Conservation (phyloP, 2,113 vertebrate species). For the Gyps fulvus region DNA sequence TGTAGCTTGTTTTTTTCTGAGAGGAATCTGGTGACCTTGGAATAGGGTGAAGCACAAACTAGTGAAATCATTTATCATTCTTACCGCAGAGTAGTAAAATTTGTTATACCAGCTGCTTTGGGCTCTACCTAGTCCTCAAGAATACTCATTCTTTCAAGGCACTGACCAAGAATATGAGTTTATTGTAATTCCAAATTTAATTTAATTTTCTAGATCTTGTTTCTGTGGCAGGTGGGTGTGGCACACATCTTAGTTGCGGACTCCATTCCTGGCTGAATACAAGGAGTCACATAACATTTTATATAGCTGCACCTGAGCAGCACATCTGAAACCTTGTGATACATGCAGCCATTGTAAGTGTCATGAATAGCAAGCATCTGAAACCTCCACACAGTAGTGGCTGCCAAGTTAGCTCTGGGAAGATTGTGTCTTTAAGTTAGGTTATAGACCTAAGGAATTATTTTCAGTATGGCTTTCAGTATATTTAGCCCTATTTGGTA, state of each 20-base stretch:
- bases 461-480: not conserved
- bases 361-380: not conserved
- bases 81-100: not conserved
- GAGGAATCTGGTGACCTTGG: not conserved
- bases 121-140: not conserved
- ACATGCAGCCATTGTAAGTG: not conserved
- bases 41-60: not conserved
- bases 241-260: not conserved
- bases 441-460: not conserved
- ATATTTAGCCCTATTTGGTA: not conserved
- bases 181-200: not conserved
- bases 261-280: not conserved
- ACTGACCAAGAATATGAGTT: not conserved
- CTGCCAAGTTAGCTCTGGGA: not conserved
- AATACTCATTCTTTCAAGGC: not conserved
- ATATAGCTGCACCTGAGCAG: not conserved
- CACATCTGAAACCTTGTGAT: not conserved
- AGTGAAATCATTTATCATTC: not conserved
- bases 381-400: not conserved
- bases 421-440: not conserved
- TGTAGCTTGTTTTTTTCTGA: not conserved
- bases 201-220: not conserved
- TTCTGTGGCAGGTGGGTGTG: not conserved
- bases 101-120: not conserved
- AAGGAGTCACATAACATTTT: fast-evolving